Percentiles rank a stretch among this genome's conserved stretches.
phyloP scores from a whole-genome alignment of 2,888 invertebrate genomes.

The Adineta ricciae region DNA sequence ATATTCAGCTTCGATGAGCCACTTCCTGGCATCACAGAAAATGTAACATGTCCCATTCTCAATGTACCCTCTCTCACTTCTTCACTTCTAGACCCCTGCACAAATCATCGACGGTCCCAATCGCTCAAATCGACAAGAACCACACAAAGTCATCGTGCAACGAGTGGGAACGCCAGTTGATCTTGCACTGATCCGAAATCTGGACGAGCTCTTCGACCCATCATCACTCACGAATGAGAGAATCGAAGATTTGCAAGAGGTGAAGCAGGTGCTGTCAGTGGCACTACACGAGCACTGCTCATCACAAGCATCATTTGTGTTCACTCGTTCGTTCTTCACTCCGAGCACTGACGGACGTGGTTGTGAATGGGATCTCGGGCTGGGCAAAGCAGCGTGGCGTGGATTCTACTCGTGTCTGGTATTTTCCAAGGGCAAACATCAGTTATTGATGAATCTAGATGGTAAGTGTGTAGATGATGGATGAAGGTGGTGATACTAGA shows the following conservation, averaged over 20 bases:
- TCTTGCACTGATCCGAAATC: background rate
- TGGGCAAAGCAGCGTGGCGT: background rate
- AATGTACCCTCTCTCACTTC: no score
- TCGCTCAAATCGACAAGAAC: background rate
- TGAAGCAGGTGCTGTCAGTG: background rate
- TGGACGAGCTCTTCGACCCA: background rate
- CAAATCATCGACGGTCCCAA: background rate
- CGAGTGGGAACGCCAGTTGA: background rate
- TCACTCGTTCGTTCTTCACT: background rate
- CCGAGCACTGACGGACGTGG: accelerated
- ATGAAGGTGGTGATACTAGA: no score
- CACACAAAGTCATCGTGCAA: background rate
- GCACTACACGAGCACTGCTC: background rate
- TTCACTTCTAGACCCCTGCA: background rate
- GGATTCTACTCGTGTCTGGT: background rate
- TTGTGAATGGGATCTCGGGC: background rate
- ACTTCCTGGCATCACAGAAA: background rate
- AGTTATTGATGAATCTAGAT: background rate
- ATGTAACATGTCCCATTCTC: background rate
- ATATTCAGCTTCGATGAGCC: background rate
- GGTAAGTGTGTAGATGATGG: background rate
- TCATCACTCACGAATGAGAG: background rate
- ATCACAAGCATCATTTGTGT: background rate
- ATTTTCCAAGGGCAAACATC: background rate
- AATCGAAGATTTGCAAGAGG: background rate